A percentile compares a stretch with the other conserved stretches of the same genome.
phyloP scores from a whole-genome alignment of 2,113 vertebrate species.

The Archocentrus centrarchus region DNA sequence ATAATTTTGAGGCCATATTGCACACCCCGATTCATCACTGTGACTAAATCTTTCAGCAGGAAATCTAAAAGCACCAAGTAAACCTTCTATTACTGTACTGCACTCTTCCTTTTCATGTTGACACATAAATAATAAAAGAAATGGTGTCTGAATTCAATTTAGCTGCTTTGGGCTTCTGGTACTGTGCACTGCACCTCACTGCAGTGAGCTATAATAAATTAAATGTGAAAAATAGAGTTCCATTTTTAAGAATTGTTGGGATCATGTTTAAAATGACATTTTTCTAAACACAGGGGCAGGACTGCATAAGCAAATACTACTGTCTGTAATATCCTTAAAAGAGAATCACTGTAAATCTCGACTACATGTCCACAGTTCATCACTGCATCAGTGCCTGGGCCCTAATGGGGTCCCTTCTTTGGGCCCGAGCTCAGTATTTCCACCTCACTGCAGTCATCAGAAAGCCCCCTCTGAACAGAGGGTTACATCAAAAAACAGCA shows the following conservation, averaged over 20 bases:
- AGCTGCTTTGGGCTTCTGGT: background rate
- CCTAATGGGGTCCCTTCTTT: background rate
- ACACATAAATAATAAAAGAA: background rate
- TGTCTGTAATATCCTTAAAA: background rate
- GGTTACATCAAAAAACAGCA: slow-evolving; percentile 14
- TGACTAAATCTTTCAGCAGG: background rate
- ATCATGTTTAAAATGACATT: background rate
- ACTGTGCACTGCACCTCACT: background rate
- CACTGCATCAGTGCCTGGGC: background rate
- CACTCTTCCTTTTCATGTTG: background rate
- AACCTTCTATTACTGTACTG: background rate
- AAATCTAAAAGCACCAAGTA: background rate
- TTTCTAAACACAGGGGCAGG: background rate
- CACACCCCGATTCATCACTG: background rate
- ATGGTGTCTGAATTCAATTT: background rate
- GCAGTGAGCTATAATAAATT: background rate
- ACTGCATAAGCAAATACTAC: background rate
- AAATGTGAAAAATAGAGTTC: background rate
- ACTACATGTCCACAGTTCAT: background rate
- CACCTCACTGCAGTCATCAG: background rate
- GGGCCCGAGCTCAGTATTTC: background rate
- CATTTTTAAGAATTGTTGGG: background rate
- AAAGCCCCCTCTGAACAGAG: background rate
- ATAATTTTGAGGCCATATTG: background rate
- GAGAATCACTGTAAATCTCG: fast-evolving